These are phyloP conservation scores for Leuciscus idus DNA, from an alignment of 2,113 vertebrate genomes.

Conservation along the genomic window DNA sequence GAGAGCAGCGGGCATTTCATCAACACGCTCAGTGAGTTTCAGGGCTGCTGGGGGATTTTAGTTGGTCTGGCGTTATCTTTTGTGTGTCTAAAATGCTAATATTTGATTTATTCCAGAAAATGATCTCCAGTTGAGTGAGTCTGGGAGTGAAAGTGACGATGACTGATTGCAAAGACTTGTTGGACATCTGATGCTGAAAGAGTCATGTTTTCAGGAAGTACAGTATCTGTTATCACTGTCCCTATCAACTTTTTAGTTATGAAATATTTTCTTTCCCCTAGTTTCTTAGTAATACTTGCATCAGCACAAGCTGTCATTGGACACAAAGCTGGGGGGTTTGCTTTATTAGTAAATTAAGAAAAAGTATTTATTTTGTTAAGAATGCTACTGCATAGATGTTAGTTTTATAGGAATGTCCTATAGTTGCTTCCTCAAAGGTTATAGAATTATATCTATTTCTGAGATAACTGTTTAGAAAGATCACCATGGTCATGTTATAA, in stretches of 20 bases:
- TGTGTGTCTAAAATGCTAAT: background rate
- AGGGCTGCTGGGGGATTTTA: background rate
- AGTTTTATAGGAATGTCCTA: constrained; percentile 22
- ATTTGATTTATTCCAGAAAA: constrained; percentile 81
- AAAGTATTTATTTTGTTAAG: constrained; percentile 52
- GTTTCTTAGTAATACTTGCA: constrained; percentile 19
- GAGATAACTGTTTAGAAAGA: constrained; percentile 28
- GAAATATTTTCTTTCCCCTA: constrained; percentile 33
- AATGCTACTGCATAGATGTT: constrained; percentile 33
- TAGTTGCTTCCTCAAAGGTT: constrained; percentile 16
- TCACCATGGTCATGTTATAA: background rate
- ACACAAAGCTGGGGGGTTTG: constrained; percentile 25
- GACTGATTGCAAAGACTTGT: constrained; percentile 71
- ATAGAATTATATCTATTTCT: background rate
- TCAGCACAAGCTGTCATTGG: constrained; percentile 12
- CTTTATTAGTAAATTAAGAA: constrained; percentile 33
- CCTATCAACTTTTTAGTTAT: constrained; percentile 41
- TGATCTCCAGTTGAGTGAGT: constrained; percentile 96
- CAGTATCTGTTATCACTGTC: background rate
- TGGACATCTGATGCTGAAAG: background rate
- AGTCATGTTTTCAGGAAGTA: constrained; percentile 22
- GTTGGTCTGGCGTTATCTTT: background rate
- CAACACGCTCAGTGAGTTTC: constrained; percentile 92
- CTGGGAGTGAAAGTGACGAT: constrained; percentile 93
- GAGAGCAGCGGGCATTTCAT: constrained; percentile 83